These are phyloP conservation scores for Acanthisitta chloris DNA, from an alignment of 2,113 vertebrate species.

Conservation along the genomic window DNA sequence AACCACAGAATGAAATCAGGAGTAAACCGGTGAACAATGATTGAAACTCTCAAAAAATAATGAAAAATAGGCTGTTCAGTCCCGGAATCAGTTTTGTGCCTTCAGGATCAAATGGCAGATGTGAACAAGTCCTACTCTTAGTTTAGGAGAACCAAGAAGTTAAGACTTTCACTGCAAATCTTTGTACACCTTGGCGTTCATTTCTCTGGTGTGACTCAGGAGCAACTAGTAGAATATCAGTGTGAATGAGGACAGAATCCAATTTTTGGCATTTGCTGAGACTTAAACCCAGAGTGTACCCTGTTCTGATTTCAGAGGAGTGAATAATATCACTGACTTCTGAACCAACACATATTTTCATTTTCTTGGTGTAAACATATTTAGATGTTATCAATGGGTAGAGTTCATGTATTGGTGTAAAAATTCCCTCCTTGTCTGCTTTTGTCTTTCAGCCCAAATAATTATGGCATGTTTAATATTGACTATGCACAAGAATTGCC, in stretches of 20 bases:
- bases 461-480: constrained; percentile 58
- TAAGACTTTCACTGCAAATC: neutral
- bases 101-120: neutral
- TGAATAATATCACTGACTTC: neutral
- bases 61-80: fast-evolving
- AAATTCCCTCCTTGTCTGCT: neutral
- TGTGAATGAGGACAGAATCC: neutral
- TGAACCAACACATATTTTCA: neutral
- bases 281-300: neutral
- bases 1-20: neutral
- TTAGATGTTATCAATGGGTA: neutral
- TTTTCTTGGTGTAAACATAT: neutral
- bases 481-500: neutral
- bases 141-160: neutral
- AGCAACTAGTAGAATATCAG: neutral
- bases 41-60: neutral
- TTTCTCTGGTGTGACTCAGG: neutral
- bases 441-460: constrained; percentile 66
- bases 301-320: neutral
- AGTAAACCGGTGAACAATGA: neutral
- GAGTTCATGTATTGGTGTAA: neutral
- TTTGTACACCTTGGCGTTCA: neutral
- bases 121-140: neutral
- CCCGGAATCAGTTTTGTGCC: neutral
- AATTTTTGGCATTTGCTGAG: neutral